Percentiles rank a stretch among this genome's conserved stretches.
These are phyloP conservation scores for Frankliniella fusca DNA, from an alignment of 2,888 invertebrate genomes.

Conservation along the genomic window DNA sequence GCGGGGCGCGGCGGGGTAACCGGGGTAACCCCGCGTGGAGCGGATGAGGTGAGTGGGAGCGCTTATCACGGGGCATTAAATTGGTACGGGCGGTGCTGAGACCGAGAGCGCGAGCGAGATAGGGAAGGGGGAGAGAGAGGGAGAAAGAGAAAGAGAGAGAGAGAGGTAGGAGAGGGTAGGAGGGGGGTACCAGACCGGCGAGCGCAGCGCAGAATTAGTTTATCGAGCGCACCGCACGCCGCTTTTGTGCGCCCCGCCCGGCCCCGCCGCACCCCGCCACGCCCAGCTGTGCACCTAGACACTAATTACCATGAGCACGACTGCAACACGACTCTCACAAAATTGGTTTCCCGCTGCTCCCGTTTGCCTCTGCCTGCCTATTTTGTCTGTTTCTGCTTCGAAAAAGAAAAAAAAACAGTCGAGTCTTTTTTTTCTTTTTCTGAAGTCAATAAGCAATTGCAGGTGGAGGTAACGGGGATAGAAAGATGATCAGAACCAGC, in stretches of 20 bases:
- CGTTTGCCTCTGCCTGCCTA: no score
- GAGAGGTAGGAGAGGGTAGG: neutral
- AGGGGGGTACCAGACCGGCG: neutral
- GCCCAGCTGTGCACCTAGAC: neutral
- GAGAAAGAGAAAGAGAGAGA: neutral
- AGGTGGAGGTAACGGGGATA: no score
- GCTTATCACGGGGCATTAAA: neutral
- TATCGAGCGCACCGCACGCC: neutral
- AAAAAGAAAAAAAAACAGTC: no score
- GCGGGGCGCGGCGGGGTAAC: neutral
- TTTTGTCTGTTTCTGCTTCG: no score
- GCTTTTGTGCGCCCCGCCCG: neutral
- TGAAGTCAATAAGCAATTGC: no score
- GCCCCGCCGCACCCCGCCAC: neutral
- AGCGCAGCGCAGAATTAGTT: constrained; percentile 4
- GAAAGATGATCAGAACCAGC: no score
- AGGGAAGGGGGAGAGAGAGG: neutral
- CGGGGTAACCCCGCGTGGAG: neutral
- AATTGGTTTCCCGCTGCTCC: no score
- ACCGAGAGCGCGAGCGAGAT: neutral
- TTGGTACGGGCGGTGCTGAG: neutral
- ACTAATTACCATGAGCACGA: neutral
- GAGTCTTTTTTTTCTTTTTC: no score
- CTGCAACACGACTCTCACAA: neutral
- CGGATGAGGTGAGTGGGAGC: neutral